Conservation (phyloP, 2,113 vertebrate genomes). For the Eptesicus fuscus region DNA sequence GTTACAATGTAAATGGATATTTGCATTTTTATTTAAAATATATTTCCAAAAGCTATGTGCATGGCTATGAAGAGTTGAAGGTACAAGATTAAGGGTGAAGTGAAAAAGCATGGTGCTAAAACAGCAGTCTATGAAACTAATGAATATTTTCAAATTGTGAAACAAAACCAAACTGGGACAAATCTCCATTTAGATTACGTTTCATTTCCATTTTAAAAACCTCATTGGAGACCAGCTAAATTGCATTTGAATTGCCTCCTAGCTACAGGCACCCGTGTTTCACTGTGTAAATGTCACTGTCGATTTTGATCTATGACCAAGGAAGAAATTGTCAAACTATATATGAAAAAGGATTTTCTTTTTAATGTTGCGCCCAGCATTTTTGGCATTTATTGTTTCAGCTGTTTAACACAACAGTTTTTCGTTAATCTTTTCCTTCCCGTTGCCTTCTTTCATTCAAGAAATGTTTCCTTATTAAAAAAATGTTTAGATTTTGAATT, state of each 20-base stretch:
- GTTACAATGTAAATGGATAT: neutral
- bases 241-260: slow-evolving; percentile 35
- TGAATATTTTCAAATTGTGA: neutral
- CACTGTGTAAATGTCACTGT: neutral
- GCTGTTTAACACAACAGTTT: neutral
- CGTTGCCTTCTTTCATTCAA: neutral
- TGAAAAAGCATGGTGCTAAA: neutral
- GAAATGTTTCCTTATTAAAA: neutral
- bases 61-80: neutral
- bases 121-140: neutral
- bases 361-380: neutral
- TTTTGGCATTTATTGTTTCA: slow-evolving; percentile 22
- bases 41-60: neutral
- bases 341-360: neutral
- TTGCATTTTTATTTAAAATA: neutral
- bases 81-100: neutral
- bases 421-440: neutral
- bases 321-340: slow-evolving; percentile 24
- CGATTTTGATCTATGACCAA: slow-evolving; percentile 41
- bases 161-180: neutral
- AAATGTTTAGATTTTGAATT: neutral
- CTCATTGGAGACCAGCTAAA: neutral
- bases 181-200: neutral
- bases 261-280: slow-evolving; percentile 5
- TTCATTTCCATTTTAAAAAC: slow-evolving; percentile 20